Conservation (phyloP, 2,113 vertebrate species). For the Elachura formosa region DNA sequence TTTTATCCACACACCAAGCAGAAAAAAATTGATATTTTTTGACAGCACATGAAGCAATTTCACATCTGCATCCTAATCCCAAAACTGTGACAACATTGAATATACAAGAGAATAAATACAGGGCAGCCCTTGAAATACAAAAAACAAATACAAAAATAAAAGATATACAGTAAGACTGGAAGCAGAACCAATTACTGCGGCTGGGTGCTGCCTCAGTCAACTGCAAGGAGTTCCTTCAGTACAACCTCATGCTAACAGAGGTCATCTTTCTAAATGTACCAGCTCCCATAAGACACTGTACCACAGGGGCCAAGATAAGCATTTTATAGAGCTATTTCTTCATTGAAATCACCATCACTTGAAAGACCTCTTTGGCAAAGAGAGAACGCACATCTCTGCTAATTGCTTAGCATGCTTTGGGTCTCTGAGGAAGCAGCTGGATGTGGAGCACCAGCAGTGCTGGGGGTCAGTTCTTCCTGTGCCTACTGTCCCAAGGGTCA, state of each 20-base stretch:
- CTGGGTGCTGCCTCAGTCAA: not conserved
- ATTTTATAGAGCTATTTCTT: not conserved
- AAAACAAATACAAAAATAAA: not conserved
- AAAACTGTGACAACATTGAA: not conserved
- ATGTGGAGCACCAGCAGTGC: not conserved
- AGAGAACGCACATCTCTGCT: not conserved
- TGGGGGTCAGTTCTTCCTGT: not conserved
- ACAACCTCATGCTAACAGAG: not conserved
- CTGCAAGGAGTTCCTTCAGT: not conserved
- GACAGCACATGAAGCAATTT: not conserved
- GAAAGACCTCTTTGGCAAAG: not conserved
- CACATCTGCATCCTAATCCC: not conserved
- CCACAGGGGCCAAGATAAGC: not conserved
- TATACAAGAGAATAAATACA: not conserved
- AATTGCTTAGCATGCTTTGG: not conserved
- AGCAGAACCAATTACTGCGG: not conserved
- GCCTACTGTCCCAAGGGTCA: rapidly evolving
- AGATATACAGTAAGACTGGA: not conserved
- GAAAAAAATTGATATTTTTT: not conserved
- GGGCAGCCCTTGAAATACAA: not conserved
- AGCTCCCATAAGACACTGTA: not conserved
- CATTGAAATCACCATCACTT: not conserved
- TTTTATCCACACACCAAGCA: not conserved
- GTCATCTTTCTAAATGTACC: not conserved
- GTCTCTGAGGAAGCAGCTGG: not conserved